These are phyloP conservation scores for Clarias macrocephalus DNA, from an alignment of 2,113 vertebrate genomes.

Conservation along the genomic window DNA sequence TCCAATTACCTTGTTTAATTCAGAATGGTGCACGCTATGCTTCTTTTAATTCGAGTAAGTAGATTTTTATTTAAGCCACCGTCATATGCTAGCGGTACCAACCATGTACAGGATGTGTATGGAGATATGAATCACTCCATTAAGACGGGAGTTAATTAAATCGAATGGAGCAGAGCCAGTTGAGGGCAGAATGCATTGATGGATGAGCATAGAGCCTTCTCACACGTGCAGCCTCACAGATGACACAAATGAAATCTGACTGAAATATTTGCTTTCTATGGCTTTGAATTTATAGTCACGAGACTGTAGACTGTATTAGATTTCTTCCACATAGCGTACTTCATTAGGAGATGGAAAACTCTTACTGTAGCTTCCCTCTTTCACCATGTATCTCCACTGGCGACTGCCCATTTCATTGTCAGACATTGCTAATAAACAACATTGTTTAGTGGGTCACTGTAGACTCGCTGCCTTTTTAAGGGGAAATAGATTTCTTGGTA, in stretches of 20 bases:
- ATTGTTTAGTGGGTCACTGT: neutral
- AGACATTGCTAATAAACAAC: slow-evolving; percentile 13
- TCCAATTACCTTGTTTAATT: slow-evolving; percentile 5
- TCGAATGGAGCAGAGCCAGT: slow-evolving; percentile 32
- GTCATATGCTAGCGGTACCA: neutral
- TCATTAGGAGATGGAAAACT: slow-evolving; percentile 42
- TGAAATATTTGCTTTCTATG: slow-evolving; percentile 38
- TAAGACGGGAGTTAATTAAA: slow-evolving; percentile 51
- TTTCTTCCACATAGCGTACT: slow-evolving; percentile 17
- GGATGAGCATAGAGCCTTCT: slow-evolving; percentile 32
- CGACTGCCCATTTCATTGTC: slow-evolving; percentile 26
- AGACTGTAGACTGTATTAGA: slow-evolving; percentile 26
- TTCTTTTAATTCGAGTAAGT: slow-evolving; percentile 25
- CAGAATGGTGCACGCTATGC: neutral
- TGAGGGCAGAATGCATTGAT: slow-evolving; percentile 13
- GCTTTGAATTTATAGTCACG: slow-evolving; percentile 33
- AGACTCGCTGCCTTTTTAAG: neutral
- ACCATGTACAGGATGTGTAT: slow-evolving; percentile 28
- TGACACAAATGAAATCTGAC: slow-evolving; percentile 38
- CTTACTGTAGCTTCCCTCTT: slow-evolving; percentile 2
- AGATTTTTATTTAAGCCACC: slow-evolving; percentile 19
- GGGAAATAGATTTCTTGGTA: neutral
- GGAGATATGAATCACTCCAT: slow-evolving; percentile 47
- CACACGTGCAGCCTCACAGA: neutral
- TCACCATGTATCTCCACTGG: slow-evolving; percentile 2